These are phyloP conservation scores for Volucella inanis DNA, from an alignment of 2,888 invertebrate species.

Conservation along the genomic window DNA sequence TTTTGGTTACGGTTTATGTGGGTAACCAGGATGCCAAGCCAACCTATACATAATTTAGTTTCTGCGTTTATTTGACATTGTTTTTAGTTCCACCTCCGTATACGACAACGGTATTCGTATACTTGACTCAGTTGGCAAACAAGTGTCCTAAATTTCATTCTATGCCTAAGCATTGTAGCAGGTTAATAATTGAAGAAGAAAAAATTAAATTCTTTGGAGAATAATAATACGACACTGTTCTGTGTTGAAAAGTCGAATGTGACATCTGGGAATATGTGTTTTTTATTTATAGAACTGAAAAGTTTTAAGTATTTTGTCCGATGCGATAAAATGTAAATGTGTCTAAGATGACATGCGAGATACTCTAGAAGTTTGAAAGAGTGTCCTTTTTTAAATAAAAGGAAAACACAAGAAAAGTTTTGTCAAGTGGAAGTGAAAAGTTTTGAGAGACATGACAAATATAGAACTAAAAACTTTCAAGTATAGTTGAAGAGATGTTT, in stretches of 20 bases:
- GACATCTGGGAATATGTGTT: conserved; percentile 58
- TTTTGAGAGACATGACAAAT: conserved; percentile 30
- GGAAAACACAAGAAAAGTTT: conserved; percentile 62
- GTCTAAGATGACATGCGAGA: conserved; percentile 44
- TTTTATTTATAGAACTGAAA: conserved; percentile 51
- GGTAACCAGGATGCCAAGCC: conserved; percentile 30
- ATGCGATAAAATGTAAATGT: conserved; percentile 66
- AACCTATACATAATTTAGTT: conserved; percentile 60
- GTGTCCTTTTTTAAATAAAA: conserved; percentile 50
- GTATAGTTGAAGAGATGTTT: conserved; percentile 47
- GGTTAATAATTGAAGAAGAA: conserved; percentile 50
- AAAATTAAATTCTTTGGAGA: conserved; percentile 54
- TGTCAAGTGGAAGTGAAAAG: conserved; percentile 41
- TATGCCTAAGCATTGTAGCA: conserved; percentile 15
- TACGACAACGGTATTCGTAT: background rate
- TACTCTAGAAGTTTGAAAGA: conserved; percentile 45
- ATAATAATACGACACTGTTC: conserved; percentile 48
- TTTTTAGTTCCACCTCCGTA: conserved; percentile 35
- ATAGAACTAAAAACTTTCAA: conserved; percentile 48
- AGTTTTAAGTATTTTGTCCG: conserved; percentile 68
- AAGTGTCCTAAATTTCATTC: conserved; percentile 58
- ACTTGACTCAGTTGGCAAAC: conserved; percentile 54
- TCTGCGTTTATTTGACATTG: conserved; percentile 58
- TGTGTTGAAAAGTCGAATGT: conserved; percentile 68
- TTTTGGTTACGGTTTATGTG: conserved; percentile 36